Evolutionary conservation across 2,888 invertebrate genomes (phyloP).

Genomic region (Coenonympha arcania): DNA sequence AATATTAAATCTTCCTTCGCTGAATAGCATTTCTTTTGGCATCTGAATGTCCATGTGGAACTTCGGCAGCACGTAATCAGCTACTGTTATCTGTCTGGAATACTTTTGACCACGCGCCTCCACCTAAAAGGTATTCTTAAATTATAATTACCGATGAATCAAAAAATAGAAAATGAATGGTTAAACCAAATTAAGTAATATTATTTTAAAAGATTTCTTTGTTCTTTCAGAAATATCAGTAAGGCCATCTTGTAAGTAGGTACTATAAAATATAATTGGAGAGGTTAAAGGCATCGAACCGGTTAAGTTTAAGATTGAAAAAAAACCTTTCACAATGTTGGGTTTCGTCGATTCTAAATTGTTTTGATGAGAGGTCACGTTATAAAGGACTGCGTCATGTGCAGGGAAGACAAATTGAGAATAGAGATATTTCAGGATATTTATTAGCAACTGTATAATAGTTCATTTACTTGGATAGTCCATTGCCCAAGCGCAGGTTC

Average conservation of each 20-base stretch:
- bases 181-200: too few species aligned
- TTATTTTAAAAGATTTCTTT: neutral
- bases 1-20: constrained; percentile 83
- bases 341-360: neutral
- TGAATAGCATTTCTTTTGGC: constrained; percentile 86
- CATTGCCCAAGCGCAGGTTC: constrained; percentile 91
- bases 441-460: neutral
- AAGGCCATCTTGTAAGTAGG: constrained; percentile 6
- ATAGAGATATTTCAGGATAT: too few species aligned
- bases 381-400: too few species aligned
- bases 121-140: too few species aligned
- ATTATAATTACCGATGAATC: too few species aligned
- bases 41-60: constrained; percentile 90
- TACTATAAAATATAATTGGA: constrained; percentile 1
- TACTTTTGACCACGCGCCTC: constrained; percentile 74
- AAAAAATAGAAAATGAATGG: too few species aligned
- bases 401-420: too few species aligned
- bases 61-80: constrained; percentile 94
- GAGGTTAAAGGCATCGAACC: constrained; percentile 19
- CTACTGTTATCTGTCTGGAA: constrained; percentile 84
- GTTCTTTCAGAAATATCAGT: neutral
- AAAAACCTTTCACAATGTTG: constrained; percentile 13
- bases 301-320: constrained; percentile 14
- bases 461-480: constrained; percentile 77
- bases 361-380: neutral